Evolutionary conservation across 2,113 vertebrate species (phyloP).

Genomic region (Passer domesticus): DNA sequence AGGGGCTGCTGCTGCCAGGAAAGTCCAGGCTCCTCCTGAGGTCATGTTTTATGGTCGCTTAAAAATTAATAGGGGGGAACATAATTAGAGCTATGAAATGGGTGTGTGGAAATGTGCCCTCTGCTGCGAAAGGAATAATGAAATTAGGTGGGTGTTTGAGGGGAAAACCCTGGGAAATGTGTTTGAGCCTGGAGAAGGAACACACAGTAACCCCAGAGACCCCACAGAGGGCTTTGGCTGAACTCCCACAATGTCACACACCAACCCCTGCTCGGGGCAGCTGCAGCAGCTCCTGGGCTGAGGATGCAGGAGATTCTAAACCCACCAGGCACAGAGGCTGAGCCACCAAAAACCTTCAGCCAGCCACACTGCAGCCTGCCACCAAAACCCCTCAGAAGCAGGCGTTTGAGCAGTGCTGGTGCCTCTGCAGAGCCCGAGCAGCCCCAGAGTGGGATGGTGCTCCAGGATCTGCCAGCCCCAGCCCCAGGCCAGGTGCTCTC

Average conservation of each 20-base stretch:
- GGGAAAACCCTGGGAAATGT: neutral
- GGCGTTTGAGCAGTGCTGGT: rapidly evolving
- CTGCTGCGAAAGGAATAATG: rapidly evolving
- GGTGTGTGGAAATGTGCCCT: neutral
- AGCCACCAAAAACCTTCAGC: neutral
- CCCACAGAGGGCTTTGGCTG: neutral
- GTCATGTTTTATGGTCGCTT: neutral
- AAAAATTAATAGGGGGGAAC: neutral
- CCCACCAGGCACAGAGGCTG: neutral
- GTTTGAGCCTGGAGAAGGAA: neutral
- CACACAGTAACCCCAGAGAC: neutral
- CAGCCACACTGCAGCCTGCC: neutral
- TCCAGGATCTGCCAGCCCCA: neutral
- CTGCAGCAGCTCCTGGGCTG: neutral
- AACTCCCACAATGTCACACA: rapidly evolving
- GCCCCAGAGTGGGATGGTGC: rapidly evolving
- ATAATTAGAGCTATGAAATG: neutral
- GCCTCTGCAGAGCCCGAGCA: neutral
- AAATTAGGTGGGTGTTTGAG: neutral
- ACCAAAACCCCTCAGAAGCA: rapidly evolving
- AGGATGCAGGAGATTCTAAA: neutral
- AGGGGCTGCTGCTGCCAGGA: neutral
- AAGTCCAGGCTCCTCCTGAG: neutral
- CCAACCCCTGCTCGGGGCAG: neutral
- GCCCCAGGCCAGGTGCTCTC: rapidly evolving